These are phyloP conservation scores for Micoletzkya japonica DNA, from an alignment of 2,888 invertebrate genomes.

Conservation along the genomic window DNA sequence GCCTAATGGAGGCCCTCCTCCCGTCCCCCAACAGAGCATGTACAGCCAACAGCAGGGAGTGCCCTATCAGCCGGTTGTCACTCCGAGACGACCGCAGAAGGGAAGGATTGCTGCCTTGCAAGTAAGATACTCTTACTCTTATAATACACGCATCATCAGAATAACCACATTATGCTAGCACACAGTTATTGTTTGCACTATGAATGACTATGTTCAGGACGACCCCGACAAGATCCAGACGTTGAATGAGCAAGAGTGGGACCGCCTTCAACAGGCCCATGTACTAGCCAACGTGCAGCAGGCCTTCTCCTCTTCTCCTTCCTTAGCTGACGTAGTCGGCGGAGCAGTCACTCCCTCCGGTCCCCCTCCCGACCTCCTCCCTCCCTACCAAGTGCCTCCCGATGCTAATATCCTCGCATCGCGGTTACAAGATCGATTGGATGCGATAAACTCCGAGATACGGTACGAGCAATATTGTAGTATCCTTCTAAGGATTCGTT, in stretches of 20 bases:
- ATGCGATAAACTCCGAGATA: conserved; percentile 99
- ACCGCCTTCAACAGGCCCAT: conserved; percentile 83
- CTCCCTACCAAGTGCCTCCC: conserved; percentile 68
- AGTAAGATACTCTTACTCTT: conserved; percentile 30
- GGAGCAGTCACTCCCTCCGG: conserved; percentile 26
- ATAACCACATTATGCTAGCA: neutral
- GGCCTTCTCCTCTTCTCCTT: conserved; percentile 51
- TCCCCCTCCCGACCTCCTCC: conserved; percentile 10
- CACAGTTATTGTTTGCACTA: neutral
- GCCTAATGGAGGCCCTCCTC: neutral
- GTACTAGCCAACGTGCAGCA: conserved; percentile 88
- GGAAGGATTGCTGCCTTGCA: conserved; percentile 56
- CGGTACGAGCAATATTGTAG: conserved; percentile 63
- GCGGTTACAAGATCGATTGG: conserved; percentile 97
- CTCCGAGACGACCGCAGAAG: conserved; percentile 56
- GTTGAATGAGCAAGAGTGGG: conserved; percentile 81
- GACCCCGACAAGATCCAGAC: conserved; percentile 65
- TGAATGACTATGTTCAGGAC: conserved; percentile 40
- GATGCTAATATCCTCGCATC: conserved; percentile 96
- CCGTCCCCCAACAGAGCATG: neutral
- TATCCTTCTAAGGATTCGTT: neutral
- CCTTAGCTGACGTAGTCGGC: conserved; percentile 38
- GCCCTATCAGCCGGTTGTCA: conserved; percentile 40
- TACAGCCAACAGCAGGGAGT: conserved; percentile 32
- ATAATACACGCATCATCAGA: neutral